A percentile compares a stretch with the other conserved stretches of the same genome.
Conservation (phyloP, 2,888 invertebrate species). For the Trichogramma dendrolimi region DNA sequence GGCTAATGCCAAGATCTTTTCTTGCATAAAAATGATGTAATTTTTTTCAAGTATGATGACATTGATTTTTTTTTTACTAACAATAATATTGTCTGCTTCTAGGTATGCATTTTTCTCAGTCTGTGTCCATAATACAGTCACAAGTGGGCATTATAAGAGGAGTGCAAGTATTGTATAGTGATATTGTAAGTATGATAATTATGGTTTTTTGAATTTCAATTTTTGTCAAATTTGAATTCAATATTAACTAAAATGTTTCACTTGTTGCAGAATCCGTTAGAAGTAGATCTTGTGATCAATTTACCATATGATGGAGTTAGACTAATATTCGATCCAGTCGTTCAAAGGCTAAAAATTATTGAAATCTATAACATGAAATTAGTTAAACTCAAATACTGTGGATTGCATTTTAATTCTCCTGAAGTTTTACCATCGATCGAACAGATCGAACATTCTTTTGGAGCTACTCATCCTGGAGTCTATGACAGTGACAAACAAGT, state of each 20-base stretch:
- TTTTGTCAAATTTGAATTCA: slow-evolving; percentile 5
- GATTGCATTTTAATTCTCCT: slow-evolving; percentile 83
- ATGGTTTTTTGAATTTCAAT: slow-evolving; percentile 8
- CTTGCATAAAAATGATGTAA: background rate
- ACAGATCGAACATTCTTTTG: slow-evolving; percentile 98
- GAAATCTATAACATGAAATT: slow-evolving; percentile 97
- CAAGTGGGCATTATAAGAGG: slow-evolving; percentile 93
- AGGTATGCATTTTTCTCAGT: slow-evolving; percentile 99
- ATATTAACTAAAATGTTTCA: background rate
- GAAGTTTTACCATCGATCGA: slow-evolving; percentile 94
- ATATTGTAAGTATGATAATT: slow-evolving; percentile 65
- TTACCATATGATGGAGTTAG: slow-evolving; percentile 94
- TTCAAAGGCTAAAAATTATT: slow-evolving; percentile 92
- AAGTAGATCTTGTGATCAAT: slow-evolving; percentile 92
- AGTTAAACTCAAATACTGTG: slow-evolving; percentile 93
- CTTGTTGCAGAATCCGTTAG: slow-evolving; percentile 80
- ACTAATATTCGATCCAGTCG: slow-evolving; percentile 92
- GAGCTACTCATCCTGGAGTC: slow-evolving; percentile 96
- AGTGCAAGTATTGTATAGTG: slow-evolving; percentile 94
- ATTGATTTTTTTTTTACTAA: slow-evolving; percentile 28
- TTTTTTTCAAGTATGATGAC: background rate
- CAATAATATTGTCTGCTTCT: slow-evolving; percentile 48
- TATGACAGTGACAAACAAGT: slow-evolving; percentile 91
- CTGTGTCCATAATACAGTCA: slow-evolving; percentile 92
- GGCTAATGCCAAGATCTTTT: too few species aligned